Evolutionary conservation across 2,113 vertebrate species (phyloP), one percentile per base, ranked within the genome.

Genomic region (Girardinichthys multiradiatus): DNA sequence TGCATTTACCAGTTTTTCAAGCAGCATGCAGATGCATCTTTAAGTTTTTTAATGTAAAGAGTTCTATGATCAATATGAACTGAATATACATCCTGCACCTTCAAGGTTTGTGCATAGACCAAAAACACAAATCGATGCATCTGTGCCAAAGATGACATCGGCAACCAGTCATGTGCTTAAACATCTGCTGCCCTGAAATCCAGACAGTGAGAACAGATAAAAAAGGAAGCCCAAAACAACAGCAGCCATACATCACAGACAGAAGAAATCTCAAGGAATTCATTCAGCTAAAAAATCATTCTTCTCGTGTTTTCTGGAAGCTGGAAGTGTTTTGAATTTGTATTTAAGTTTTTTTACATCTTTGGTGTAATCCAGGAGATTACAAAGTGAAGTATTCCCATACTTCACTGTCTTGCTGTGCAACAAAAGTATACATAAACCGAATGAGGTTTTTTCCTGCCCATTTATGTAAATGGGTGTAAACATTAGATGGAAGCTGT

Each of bases 91-190:
- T 58, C 74, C 57, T 57, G 17, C 29, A n/a, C 24, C 35, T 66
- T 30, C 33, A 37, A 39, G 4, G 68, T 42, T 35, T 45, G 45
- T 58, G 57, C 42, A 35, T 4, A 3, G 31, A 33, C 65, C 27
- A 35, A 75, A 28, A 30, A 48, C 62, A 76, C 75, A 70, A 45
- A 62, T 26, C 7, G 61, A 70, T 24, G 26, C 70, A 69, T 73
- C 76, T 71, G 78, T 77, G 57, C 77, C 57, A 81, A 68, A 2
- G n/a, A 86, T 89, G 82, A 90, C 85, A 68, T 90, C 83, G 86
- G 45, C 70, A 30, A n/a, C 35, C 65, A 83, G 85, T 37, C 81
- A 76, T 80, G 80, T 80, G 69, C 76, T 71, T n/a, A 62, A 80
- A 75, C 54, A 65, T 74, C 79, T 82, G 74, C 78, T 48, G 30